Evolutionary conservation across 1,140 invertebrate genomes (phyloP).

Genomic region (Platorchestia sp.): DNA sequence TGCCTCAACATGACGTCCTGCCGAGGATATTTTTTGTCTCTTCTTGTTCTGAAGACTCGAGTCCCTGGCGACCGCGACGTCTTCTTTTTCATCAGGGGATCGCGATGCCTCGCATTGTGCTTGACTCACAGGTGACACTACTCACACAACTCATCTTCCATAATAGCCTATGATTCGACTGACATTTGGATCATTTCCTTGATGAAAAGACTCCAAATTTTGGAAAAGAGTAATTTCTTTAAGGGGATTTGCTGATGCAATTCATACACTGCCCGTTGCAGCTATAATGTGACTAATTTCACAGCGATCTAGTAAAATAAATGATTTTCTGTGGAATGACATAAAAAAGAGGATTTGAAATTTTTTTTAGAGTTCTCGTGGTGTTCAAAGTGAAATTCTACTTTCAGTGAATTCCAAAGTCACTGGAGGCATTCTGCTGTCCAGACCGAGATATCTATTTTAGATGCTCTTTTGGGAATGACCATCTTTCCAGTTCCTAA

Average conservation of each 20-base stretch:
- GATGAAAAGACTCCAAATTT: background rate
- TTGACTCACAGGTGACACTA: background rate
- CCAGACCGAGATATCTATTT: background rate
- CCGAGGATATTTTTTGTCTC: slow-evolving; percentile 32
- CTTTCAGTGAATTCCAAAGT: background rate
- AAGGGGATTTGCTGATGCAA: background rate
- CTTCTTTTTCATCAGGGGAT: background rate
- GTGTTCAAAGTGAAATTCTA: background rate
- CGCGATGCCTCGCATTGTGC: background rate
- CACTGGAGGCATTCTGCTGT: background rate
- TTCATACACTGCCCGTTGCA: background rate
- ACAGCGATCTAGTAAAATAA: background rate
- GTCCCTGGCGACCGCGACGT: background rate
- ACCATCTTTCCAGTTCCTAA: background rate
- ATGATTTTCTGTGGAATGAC: background rate
- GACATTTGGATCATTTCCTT: background rate
- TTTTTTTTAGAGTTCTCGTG: background rate
- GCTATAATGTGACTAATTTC: background rate
- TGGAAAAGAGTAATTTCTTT: background rate
- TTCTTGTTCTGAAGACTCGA: slow-evolving; percentile 26
- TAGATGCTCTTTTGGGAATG: background rate
- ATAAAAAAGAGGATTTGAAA: background rate
- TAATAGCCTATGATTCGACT: no score
- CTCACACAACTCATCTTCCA: no score
- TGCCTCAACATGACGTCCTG: slow-evolving; percentile 32